Evolutionary conservation across 1,140 invertebrate species (phyloP).

Genomic region (Lordiphosa stackelbergi): DNA sequence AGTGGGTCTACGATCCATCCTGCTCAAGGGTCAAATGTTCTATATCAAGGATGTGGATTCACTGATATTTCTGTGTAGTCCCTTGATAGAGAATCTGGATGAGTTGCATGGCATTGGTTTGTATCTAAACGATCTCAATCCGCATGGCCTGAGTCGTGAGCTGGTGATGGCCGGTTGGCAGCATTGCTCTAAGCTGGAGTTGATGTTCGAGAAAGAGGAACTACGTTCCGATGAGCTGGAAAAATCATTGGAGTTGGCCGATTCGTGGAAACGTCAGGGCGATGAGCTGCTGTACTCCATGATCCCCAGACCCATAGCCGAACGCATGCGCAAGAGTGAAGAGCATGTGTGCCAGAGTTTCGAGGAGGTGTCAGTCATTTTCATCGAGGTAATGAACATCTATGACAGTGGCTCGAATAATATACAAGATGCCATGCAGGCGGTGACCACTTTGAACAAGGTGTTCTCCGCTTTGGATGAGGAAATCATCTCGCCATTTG

Average conservation of each 20-base stretch:
- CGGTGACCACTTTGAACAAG: conserved; percentile 90
- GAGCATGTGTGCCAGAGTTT: conserved; percentile 85
- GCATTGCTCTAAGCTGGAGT: conserved; percentile 89
- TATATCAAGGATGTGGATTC: conserved; percentile 87
- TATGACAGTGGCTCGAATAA: conserved; percentile 65
- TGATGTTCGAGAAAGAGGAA: conserved; percentile 89
- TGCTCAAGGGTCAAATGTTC: conserved; percentile 90
- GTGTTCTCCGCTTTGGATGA: conserved; percentile 89
- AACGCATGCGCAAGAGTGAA: conserved; percentile 82
- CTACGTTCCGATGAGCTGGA: conserved; percentile 85
- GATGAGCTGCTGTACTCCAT: conserved; percentile 94
- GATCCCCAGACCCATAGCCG: conserved; percentile 88
- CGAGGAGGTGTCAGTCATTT: conserved; percentile 79
- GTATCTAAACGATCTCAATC: conserved; percentile 90
- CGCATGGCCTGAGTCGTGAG: conserved; percentile 90
- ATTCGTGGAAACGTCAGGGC: conserved; percentile 90
- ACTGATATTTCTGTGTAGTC: conserved; percentile 90
- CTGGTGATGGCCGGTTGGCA: conserved; percentile 92
- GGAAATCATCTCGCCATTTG: conserved; percentile 69
- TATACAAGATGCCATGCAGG: conserved; percentile 87
- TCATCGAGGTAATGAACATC: conserved; percentile 78
- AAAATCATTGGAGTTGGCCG: conserved; percentile 83
- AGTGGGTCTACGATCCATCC: conserved; percentile 83
- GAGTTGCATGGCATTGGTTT: conserved; percentile 88
- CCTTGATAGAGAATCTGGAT: conserved; percentile 90